These are phyloP conservation scores for Plectrocnemia conspersa DNA, from an alignment of 1,140 invertebrate species.

Conservation along the genomic window DNA sequence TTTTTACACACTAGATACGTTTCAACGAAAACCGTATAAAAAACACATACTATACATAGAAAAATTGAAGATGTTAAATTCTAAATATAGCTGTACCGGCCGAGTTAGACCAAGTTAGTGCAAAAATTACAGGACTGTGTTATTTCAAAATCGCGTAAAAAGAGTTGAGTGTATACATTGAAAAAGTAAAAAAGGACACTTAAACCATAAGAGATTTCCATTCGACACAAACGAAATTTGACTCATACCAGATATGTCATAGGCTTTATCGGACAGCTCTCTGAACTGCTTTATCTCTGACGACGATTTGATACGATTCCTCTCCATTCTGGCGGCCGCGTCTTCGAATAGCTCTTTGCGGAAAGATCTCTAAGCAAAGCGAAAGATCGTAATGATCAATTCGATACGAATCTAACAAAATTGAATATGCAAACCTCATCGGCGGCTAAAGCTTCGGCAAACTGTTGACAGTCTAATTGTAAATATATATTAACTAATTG, in stretches of 20 bases:
- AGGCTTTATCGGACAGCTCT: conserved; percentile 72
- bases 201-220: too few species aligned
- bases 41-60: too few species aligned
- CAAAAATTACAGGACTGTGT: neutral
- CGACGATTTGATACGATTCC: conserved; percentile 75
- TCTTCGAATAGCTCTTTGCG: conserved; percentile 87
- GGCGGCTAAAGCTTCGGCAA: conserved; percentile 81
- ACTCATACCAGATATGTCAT: conserved; percentile 66
- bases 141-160: conserved; percentile 10
- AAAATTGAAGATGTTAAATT: too few species aligned
- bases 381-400: too few species aligned
- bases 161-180: neutral
- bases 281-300: conserved; percentile 81
- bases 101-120: too few species aligned
- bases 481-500: conserved; percentile 96
- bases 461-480: conserved; percentile 88
- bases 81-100: too few species aligned
- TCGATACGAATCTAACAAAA: conserved; percentile 40
- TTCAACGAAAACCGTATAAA: too few species aligned
- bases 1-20: too few species aligned
- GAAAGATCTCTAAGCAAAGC: conserved; percentile 91
- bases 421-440: conserved; percentile 64
- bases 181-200: too few species aligned
- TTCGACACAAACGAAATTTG: too few species aligned
- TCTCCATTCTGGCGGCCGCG: conserved; percentile 74